A percentile compares a stretch with the other conserved stretches of the same genome.
phyloP scores from a whole-genome alignment of 2,888 invertebrate genomes.

The Gibbula magus region DNA sequence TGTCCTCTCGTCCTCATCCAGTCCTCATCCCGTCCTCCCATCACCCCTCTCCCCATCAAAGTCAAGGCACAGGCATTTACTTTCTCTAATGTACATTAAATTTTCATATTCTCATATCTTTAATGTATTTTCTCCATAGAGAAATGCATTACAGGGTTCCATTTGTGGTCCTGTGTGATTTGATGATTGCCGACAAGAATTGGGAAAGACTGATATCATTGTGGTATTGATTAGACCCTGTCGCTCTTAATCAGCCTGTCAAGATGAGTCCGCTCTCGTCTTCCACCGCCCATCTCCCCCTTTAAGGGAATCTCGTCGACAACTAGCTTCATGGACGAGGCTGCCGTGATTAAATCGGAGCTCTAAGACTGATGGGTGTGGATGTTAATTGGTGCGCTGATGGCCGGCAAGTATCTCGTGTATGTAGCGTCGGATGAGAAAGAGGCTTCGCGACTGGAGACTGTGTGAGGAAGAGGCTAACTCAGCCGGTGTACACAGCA shows the following conservation, averaged over 20 bases:
- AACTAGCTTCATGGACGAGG: not conserved
- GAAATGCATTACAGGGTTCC: not conserved
- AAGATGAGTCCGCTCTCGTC: not conserved
- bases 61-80: conserved; percentile 28
- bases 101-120: conserved; percentile 53
- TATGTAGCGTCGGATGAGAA: conserved; percentile 5
- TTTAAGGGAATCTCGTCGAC: not conserved
- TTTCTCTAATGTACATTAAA: conserved; percentile 46
- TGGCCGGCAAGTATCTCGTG: conserved; percentile 19
- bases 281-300: not conserved
- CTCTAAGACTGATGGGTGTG: conserved; percentile 1
- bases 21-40: not conserved
- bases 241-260: not conserved
- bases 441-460: not conserved
- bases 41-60: not conserved
- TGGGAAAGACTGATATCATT: conserved; percentile 22
- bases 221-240: not conserved
- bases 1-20: not conserved
- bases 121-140: conserved; percentile 40
- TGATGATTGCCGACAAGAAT: conserved; percentile 26
- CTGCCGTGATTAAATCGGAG: not conserved
- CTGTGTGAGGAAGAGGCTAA: conserved; percentile 28
- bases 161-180: conserved; percentile 15
- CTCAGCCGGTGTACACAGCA: conserved; percentile 26
- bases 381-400: conserved; percentile 5